phyloP scores from a whole-genome alignment of 2,113 vertebrate genomes.

The Tinamus guttatus region DNA sequence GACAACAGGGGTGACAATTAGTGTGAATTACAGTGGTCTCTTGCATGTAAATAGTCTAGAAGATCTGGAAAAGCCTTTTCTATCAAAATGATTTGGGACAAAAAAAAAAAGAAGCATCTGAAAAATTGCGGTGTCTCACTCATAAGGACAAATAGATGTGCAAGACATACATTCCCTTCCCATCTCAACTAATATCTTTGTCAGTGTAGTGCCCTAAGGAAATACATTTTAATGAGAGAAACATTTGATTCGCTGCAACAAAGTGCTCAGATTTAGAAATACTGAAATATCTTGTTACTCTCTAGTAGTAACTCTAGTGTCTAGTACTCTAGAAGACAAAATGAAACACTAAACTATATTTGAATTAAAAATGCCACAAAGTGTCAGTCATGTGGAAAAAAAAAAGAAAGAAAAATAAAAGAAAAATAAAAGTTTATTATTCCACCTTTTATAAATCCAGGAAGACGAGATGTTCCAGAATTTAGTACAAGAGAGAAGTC shows the following conservation, averaged over 20 bases:
- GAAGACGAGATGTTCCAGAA: not conserved
- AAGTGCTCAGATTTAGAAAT: not conserved
- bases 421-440: not conserved
- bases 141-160: not conserved
- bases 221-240: not conserved
- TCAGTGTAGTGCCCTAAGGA: not conserved
- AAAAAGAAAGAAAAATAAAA: too few relatives aligned
- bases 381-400: not conserved
- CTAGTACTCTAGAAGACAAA: too few relatives aligned
- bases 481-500: not conserved
- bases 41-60: not conserved
- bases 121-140: not conserved
- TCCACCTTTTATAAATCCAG: not conserved
- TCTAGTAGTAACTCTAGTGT: too few relatives aligned
- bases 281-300: not conserved
- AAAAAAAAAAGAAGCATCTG: not conserved
- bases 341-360: too few relatives aligned
- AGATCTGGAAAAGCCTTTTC: not conserved
- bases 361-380: not conserved
- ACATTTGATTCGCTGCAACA: not conserved
- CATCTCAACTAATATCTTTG: not conserved
- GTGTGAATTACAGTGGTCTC: not conserved
- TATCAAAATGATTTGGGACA: not conserved
- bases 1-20: not conserved
- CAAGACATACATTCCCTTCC: not conserved